Evolutionary conservation across 2,888 invertebrate species (phyloP).

Genomic region (Unio pictorum): DNA sequence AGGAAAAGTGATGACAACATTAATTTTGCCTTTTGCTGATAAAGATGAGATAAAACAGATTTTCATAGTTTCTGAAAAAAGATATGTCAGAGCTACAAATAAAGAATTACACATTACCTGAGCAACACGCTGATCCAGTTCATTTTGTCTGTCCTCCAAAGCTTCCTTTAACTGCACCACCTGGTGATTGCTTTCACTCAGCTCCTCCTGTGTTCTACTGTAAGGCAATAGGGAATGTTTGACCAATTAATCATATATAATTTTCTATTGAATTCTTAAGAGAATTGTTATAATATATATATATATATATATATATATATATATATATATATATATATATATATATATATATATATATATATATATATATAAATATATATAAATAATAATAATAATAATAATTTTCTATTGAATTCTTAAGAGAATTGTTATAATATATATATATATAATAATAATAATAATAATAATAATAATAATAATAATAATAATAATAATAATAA

Average conservation of each 20-base stretch:
- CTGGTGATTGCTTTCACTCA: constrained; percentile 44
- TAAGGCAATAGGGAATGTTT: neutral
- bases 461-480: no score
- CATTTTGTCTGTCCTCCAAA: constrained; percentile 53
- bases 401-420: neutral
- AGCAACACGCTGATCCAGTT: constrained; percentile 56
- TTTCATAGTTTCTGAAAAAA: neutral
- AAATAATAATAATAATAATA: neutral
- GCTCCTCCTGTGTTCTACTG: constrained; percentile 58
- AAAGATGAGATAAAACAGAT: no score
- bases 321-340: no score
- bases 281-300: constrained; percentile 1
- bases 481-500: no score
- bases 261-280: neutral
- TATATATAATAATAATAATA: no score
- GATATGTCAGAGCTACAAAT: neutral
- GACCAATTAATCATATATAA: neutral
- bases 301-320: no score
- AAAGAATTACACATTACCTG: constrained; percentile 36
- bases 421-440: neutral
- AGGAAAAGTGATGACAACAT: no score
- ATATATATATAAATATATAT: no score
- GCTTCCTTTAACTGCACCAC: constrained; percentile 40
- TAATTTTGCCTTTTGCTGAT: no score
- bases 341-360: no score